These are phyloP conservation scores for Eumaeus atala DNA, from an alignment of 1,140 invertebrate genomes.

Conservation along the genomic window DNA sequence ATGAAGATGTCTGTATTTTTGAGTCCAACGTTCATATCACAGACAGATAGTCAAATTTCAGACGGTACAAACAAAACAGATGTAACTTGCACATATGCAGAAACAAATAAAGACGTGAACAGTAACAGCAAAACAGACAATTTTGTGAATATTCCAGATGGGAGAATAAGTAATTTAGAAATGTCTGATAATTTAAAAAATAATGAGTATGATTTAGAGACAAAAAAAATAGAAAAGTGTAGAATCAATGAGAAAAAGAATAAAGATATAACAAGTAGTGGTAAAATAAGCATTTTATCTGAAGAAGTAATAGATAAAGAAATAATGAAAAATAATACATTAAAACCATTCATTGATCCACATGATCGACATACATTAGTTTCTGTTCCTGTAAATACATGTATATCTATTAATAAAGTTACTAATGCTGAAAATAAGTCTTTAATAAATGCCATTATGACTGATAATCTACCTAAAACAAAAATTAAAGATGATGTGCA, in stretches of 20 bases:
- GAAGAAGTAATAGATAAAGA: conserved; percentile 30
- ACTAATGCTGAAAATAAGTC: too few relatives aligned
- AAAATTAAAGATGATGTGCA: too few relatives aligned
- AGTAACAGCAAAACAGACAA: conserved; percentile 1
- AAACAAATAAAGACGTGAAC: conserved; percentile 11
- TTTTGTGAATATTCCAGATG: background rate
- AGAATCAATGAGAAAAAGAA: background rate
- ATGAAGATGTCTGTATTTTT: conserved; percentile 60
- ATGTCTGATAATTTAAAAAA: background rate
- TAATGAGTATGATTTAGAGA: background rate
- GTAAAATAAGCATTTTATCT: conserved; percentile 32
- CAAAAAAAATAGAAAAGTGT: background rate
- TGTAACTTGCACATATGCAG: background rate
- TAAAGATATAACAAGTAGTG: conserved; percentile 14
- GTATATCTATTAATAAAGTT: too few relatives aligned
- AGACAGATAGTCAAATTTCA: conserved; percentile 13
- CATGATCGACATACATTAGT: conserved; percentile 13
- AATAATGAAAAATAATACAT: conserved; percentile 28
- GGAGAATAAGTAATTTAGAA: background rate
- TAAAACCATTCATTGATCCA: conserved; percentile 9
- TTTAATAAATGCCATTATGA: too few relatives aligned
- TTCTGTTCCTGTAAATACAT: conserved; percentile 27
- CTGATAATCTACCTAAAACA: too few relatives aligned
- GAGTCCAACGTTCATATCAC: conserved; percentile 46
- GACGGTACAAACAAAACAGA: conserved; percentile 8